Evolutionary conservation across 2,888 invertebrate species (phyloP).

Genomic region (Melipona beecheii): DNA sequence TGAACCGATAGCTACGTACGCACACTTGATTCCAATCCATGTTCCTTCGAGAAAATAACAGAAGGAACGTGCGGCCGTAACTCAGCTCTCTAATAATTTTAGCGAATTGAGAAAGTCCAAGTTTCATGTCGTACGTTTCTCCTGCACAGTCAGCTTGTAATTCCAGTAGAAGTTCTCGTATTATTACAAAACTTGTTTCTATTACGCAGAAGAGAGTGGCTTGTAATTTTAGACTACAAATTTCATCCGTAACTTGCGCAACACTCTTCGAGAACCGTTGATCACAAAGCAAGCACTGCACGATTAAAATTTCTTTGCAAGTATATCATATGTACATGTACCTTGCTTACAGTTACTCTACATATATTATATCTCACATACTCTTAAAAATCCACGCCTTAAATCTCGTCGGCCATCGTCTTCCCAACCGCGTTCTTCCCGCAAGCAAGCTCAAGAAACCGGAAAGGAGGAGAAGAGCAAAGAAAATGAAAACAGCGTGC

Average conservation of each 20-base stretch:
- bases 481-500: conserved; percentile 11
- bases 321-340: not conserved
- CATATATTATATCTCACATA: too few species aligned
- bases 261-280: not conserved
- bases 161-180: not conserved
- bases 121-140: not conserved
- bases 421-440: not conserved
- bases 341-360: too few species aligned
- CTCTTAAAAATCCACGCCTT: not conserved
- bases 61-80: not conserved
- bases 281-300: not conserved
- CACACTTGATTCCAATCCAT: not conserved
- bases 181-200: not conserved
- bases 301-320: not conserved
- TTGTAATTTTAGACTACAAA: not conserved
- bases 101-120: not conserved
- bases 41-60: not conserved
- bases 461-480: not conserved
- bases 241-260: not conserved
- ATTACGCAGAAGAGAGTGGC: too few species aligned
- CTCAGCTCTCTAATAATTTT: not conserved
- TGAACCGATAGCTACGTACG: not conserved
- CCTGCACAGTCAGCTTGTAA: not conserved
- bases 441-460: not conserved
- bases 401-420: not conserved